Percentiles rank a stretch among this genome's conserved stretches.
These are phyloP conservation scores for Acheta domesticus DNA, from an alignment of 2,888 invertebrate genomes.

Conservation along the genomic window DNA sequence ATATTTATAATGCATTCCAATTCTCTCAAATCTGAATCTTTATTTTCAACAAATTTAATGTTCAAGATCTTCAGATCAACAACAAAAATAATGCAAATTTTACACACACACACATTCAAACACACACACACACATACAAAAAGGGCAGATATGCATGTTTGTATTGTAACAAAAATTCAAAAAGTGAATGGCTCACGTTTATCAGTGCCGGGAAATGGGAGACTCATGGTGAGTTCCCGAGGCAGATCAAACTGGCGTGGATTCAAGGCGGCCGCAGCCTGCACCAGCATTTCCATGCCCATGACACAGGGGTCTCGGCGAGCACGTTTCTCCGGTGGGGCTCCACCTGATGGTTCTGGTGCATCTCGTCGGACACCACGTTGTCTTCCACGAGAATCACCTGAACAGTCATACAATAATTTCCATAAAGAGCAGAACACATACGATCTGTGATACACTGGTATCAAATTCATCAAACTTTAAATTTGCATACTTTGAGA, in stretches of 20 bases:
- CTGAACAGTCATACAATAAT: background rate
- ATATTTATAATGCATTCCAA: no score
- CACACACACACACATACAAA: no score
- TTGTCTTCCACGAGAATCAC: background rate
- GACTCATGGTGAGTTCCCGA: conserved; percentile 70
- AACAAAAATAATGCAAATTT: no score
- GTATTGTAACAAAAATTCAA: background rate
- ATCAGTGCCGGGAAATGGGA: conserved; percentile 77
- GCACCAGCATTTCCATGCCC: conserved; percentile 71
- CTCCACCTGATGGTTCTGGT: background rate
- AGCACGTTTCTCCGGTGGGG: conserved; percentile 21
- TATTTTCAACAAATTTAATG: no score
- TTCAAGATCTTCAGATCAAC: no score
- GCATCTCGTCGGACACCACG: conserved; percentile 24
- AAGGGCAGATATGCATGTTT: no score
- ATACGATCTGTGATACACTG: no score
- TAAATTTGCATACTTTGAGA: no score
- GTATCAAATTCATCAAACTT: no score
- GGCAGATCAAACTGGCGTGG: conserved; percentile 89
- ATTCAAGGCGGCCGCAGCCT: conserved; percentile 80
- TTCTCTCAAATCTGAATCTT: no score
- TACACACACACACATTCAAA: no score
- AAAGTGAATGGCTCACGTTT: conserved; percentile 55
- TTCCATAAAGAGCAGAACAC: no score
- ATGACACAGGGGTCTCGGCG: conserved; percentile 39